Percentiles rank a stretch among this genome's conserved stretches.
Evolutionary conservation across 2,797 vertebrate species (phyloP).

Genomic region (Ptychadena robeensis): DNA sequence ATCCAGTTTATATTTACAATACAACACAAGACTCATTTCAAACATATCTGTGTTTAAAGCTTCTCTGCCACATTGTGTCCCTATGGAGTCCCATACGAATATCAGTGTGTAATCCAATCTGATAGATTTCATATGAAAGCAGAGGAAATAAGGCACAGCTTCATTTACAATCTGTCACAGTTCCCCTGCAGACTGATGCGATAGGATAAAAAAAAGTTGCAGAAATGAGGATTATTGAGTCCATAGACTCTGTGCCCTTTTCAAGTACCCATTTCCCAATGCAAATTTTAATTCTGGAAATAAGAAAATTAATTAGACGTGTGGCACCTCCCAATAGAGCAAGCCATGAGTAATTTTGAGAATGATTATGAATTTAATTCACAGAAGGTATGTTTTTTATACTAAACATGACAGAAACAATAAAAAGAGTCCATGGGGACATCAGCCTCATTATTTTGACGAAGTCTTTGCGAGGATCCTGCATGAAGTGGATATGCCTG

Average conservation of each 20-base stretch:
- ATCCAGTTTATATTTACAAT: not conserved
- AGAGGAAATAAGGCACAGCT: conserved; percentile 17
- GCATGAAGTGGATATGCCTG: conserved; percentile 46
- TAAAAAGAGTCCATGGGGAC: conserved; percentile 55
- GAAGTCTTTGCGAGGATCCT: conserved; percentile 42
- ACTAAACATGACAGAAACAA: conserved; percentile 51
- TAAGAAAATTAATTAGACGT: conserved; percentile 41
- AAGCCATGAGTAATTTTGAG: conserved; percentile 45
- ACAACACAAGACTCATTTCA: not conserved
- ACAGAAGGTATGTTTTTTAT: conserved; percentile 40
- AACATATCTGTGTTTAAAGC: not conserved
- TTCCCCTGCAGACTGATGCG: not conserved
- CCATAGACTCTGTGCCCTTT: conserved; percentile 1
- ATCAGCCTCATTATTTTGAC: conserved; percentile 50
- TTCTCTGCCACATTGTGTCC: not conserved
- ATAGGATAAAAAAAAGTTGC: conserved; percentile 31
- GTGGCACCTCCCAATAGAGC: conserved; percentile 35
- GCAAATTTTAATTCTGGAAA: conserved; percentile 47
- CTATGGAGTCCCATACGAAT: conserved; percentile 23
- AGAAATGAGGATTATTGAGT: conserved; percentile 39
- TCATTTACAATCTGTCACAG: conserved; percentile 27
- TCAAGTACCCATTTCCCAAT: conserved; percentile 31
- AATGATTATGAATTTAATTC: conserved; percentile 57
- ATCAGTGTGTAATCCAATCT: conserved; percentile 40
- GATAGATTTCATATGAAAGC: conserved; percentile 39